Conservation (phyloP, 2,113 vertebrate species). For the Chamaea fasciata region DNA sequence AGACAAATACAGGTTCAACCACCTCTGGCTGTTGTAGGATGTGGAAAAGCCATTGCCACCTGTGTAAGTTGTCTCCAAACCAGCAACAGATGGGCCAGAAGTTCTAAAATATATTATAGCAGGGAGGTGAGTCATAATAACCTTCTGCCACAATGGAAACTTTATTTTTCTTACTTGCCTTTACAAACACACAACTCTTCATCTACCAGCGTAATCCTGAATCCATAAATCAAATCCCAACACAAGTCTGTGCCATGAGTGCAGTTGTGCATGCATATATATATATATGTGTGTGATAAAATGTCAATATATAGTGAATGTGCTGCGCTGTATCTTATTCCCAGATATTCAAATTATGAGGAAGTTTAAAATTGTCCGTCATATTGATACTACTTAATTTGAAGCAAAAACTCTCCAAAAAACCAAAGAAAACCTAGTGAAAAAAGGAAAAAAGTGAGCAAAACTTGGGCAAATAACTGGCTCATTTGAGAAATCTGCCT, state of each 20-base stretch:
- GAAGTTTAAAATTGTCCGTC: not conserved
- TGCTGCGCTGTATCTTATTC: not conserved
- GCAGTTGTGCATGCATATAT: not conserved
- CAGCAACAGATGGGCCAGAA: conserved; percentile 91
- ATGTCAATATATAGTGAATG: not conserved
- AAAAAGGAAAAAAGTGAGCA: not conserved
- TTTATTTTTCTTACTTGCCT: not conserved
- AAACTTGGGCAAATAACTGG: not conserved
- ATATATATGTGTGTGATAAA: not conserved
- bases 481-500: not conserved
- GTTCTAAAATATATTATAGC: conserved; percentile 72
- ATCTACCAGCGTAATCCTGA: not conserved
- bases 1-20: conserved; percentile 97
- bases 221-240: not conserved
- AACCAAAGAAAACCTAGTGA: not conserved
- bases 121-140: not conserved
- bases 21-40: conserved; percentile 97
- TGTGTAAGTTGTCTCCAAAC: conserved; percentile 94
- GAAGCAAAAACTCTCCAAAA: not conserved
- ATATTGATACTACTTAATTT: not conserved
- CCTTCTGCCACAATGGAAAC: not conserved
- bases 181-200: not conserved
- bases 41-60: conserved; percentile 98
- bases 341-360: not conserved
- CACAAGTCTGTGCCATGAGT: not conserved